Percentiles rank a stretch among this genome's conserved stretches.
Conservation (phyloP, 2,888 invertebrate genomes). For the Tridacna gigas region DNA sequence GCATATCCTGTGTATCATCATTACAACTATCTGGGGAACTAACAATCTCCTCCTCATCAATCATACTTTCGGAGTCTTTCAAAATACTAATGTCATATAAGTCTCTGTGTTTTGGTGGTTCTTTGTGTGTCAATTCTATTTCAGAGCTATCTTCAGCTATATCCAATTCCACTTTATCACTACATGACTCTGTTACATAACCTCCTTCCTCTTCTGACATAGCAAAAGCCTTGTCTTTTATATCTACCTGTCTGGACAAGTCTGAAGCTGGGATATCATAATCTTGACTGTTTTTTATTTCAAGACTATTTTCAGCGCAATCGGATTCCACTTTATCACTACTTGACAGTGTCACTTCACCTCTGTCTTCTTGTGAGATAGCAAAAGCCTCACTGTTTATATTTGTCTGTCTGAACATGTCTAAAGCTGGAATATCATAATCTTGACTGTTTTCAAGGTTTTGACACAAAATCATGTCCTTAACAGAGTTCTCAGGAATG, state of each 20-base stretch:
- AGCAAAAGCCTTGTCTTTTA: background rate
- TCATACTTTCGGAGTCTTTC: constrained; percentile 46
- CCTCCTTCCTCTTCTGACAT: background rate
- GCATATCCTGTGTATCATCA: background rate
- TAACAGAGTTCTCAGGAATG: constrained; percentile 4
- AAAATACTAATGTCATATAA: constrained; percentile 36
- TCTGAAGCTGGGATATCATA: no score
- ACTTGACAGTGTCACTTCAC: background rate
- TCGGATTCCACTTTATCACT: background rate
- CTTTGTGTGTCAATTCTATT: background rate
- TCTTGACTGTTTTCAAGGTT: constrained; percentile 16
- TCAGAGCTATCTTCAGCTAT: background rate
- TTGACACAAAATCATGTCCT: constrained; percentile 10
- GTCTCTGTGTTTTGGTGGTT: background rate
- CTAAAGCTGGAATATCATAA: background rate
- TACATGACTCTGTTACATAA: background rate
- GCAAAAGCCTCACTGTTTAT: background rate
- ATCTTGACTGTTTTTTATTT: no score
- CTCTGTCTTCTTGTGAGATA: background rate
- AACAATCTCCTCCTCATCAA: constrained; percentile 23
- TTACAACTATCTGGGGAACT: background rate
- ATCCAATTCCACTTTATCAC: background rate
- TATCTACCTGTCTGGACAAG: background rate
- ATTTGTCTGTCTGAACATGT: background rate
- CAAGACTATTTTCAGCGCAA: background rate